A percentile compares a stretch with the other conserved stretches of the same genome.
Conservation (phyloP, 2,888 invertebrate species). For the Ectemnius lituratus region DNA sequence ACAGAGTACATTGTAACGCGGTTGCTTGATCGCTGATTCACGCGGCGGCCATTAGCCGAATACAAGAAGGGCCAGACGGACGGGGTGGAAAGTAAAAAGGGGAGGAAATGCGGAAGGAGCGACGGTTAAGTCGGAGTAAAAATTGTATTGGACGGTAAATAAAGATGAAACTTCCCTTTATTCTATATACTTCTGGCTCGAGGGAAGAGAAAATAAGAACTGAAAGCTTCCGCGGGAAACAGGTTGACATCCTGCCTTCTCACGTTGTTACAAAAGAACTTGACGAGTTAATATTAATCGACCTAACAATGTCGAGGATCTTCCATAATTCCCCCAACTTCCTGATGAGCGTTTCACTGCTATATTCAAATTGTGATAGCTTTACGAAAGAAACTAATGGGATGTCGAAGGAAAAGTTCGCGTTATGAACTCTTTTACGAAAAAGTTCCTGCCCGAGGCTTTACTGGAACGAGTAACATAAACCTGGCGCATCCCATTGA, state of each 20-base stretch:
- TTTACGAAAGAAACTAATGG: no score
- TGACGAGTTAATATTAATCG: constrained; percentile 52
- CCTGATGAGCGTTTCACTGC: no score
- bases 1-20: not conserved
- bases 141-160: constrained; percentile 37
- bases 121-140: constrained; percentile 34
- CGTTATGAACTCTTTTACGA: constrained; percentile 29
- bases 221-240: not conserved
- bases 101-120: not conserved
- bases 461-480: constrained; percentile 30
- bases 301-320: constrained; percentile 24
- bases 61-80: not conserved
- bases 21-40: not conserved
- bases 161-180: constrained; percentile 50
- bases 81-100: not conserved
- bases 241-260: constrained; percentile 15
- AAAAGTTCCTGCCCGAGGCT: constrained; percentile 48
- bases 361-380: no score
- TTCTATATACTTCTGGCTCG: not conserved
- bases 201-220: constrained; percentile 26
- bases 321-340: no score
- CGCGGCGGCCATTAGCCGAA: not conserved
- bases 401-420: no score
- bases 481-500: constrained; percentile 35
- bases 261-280: constrained; percentile 34